phyloP scores from a whole-genome alignment of 2,113 vertebrate species.

The Riparia riparia region DNA sequence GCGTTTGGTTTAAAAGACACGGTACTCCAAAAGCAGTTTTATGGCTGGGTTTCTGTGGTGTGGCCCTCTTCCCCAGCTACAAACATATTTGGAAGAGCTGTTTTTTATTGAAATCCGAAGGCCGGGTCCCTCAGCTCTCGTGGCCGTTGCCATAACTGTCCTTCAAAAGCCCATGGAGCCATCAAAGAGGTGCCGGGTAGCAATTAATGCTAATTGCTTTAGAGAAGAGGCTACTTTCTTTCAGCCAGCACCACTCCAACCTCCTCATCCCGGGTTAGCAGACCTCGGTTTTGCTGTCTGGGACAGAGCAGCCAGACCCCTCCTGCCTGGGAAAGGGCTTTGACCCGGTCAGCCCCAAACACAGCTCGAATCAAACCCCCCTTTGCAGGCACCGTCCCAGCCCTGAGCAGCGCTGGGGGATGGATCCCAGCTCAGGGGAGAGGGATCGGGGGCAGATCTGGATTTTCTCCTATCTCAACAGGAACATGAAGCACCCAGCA shows the following conservation, averaged over 20 bases:
- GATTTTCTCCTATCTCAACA: neutral
- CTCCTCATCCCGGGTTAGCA: accelerated
- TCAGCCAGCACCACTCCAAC: neutral
- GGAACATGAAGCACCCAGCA: neutral
- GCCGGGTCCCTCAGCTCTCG: accelerated
- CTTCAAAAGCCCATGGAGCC: neutral
- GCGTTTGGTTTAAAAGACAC: accelerated
- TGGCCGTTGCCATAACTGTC: constrained; percentile 13
- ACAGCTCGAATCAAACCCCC: accelerated
- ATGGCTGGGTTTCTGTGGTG: accelerated
- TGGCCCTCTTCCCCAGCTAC: accelerated
- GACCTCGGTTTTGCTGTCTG: neutral
- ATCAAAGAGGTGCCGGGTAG: neutral
- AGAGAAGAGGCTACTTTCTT: constrained; percentile 27
- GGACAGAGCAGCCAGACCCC: neutral
- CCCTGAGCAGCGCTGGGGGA: neutral
- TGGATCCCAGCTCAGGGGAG: neutral
- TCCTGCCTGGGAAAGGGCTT: neutral
- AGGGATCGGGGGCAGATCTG: neutral
- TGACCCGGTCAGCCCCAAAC: neutral
- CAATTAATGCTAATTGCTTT: constrained; percentile 55
- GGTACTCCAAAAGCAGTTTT: accelerated
- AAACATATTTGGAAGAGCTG: neutral
- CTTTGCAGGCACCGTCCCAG: accelerated
- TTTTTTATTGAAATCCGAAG: neutral